Conservation (phyloP, 2,113 vertebrate species). For the Pionites leucogaster region DNA sequence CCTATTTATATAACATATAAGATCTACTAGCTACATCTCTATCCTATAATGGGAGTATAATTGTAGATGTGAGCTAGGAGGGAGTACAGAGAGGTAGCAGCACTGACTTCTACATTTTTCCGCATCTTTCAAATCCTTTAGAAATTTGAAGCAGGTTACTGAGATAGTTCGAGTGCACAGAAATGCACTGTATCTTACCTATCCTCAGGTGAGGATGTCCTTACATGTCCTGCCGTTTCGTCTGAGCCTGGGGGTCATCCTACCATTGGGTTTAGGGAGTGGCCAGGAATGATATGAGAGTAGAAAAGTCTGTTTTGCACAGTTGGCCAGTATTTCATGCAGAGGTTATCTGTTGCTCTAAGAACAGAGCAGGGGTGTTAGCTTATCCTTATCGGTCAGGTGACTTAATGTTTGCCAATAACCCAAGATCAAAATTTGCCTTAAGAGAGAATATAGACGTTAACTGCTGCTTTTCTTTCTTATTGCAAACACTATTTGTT, state of each 20-base stretch:
- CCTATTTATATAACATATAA: neutral
- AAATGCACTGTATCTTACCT: neutral
- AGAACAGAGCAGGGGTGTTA: neutral
- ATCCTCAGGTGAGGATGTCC: neutral
- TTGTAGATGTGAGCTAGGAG: neutral
- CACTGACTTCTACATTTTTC: neutral
- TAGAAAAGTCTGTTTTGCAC: neutral
- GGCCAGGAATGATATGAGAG: neutral
- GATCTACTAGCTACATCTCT: neutral
- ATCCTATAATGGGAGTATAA: neutral
- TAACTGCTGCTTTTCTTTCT: conserved; percentile 21
- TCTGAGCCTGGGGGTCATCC: neutral
- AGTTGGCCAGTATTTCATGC: neutral
- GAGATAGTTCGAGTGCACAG: neutral
- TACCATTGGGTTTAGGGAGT: neutral
- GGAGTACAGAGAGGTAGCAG: neutral
- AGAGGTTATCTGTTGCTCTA: neutral
- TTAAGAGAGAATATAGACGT: neutral
- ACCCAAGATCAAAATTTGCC: neutral
- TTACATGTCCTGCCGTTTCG: neutral
- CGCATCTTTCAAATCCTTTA: neutral
- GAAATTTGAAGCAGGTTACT: neutral
- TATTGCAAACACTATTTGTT: neutral
- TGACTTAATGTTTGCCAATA: conserved; percentile 7
- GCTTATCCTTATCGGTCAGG: neutral